These are phyloP conservation scores for Pogona vitticeps DNA, from an alignment of 2,113 vertebrate genomes.

Conservation along the genomic window DNA sequence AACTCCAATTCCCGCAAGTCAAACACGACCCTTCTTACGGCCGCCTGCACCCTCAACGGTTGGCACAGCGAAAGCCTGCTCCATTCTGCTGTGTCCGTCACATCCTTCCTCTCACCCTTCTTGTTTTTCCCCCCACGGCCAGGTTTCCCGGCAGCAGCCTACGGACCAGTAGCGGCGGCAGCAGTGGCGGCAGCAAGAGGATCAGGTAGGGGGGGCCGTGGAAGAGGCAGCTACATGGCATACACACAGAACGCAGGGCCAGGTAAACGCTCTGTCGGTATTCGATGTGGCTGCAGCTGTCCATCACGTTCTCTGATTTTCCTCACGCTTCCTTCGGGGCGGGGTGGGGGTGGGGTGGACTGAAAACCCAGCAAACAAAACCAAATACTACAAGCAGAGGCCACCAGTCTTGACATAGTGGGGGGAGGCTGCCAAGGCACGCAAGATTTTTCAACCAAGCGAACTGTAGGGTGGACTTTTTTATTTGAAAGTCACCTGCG, in stretches of 20 bases:
- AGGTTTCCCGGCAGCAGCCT: conserved; percentile 97
- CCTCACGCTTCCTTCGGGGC: conserved; percentile 64
- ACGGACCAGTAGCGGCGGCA: conserved; percentile 95
- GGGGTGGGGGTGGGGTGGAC: conserved; percentile 25
- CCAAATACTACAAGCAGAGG: conserved; percentile 58
- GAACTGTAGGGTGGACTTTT: conserved; percentile 29
- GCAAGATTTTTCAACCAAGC: conserved; percentile 32
- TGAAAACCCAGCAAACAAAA: conserved; percentile 39
- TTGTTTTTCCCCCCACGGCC: conserved; percentile 69
- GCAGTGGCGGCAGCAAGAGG: conserved; percentile 95
- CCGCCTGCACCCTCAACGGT: too few relatives aligned
- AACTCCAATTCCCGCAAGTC: background rate
- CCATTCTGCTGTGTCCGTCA: background rate
- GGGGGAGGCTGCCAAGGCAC: background rate
- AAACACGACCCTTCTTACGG: too few relatives aligned
- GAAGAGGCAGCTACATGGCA: conserved; percentile 88
- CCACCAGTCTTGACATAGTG: conserved; percentile 61
- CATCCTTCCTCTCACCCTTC: conserved; percentile 57
- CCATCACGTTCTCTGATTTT: conserved; percentile 79
- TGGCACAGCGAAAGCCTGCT: too few relatives aligned
- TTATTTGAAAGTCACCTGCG: conserved; percentile 28
- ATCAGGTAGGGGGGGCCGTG: conserved; percentile 96
- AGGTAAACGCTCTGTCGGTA: conserved; percentile 92
- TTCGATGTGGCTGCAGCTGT: conserved; percentile 92
- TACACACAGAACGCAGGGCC: conserved; percentile 93